Conservation (phyloP, 1,140 invertebrate genomes). For the Mesaphorura yosii region DNA sequence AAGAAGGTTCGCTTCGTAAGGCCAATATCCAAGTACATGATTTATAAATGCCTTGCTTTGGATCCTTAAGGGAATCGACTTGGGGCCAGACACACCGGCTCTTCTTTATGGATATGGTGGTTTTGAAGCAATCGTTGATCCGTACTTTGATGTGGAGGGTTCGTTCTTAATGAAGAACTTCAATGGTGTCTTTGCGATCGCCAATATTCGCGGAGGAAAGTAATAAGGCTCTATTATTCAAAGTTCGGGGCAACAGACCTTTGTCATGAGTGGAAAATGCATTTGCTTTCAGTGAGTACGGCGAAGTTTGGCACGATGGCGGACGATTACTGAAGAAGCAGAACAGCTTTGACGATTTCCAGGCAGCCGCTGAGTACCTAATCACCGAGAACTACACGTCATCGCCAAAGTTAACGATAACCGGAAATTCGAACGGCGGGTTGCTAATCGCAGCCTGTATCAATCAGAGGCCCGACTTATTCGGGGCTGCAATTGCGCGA, state of each 20-base stretch:
- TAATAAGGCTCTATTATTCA: constrained; percentile 44
- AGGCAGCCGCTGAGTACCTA: constrained; percentile 80
- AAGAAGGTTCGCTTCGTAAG: constrained; percentile 50
- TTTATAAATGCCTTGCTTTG: not conserved
- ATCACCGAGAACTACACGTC: constrained; percentile 68
- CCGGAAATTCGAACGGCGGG: constrained; percentile 46
- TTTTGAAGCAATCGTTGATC: constrained; percentile 82
- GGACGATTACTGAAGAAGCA: constrained; percentile 87
- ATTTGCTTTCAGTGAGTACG: constrained; percentile 65
- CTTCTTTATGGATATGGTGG: constrained; percentile 95
- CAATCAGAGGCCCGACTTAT: constrained; percentile 91
- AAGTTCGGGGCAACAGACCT: not conserved
- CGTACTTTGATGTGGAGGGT: constrained; percentile 65
- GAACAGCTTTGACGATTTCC: constrained; percentile 95
- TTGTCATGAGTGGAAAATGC: constrained; percentile 3
- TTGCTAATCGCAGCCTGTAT: constrained; percentile 71
- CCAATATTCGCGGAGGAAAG: constrained; percentile 96
- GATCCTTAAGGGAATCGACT: not conserved
- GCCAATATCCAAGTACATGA: no score
- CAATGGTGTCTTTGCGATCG: constrained; percentile 73
- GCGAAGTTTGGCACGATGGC: constrained; percentile 89
- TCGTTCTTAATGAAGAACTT: constrained; percentile 84
- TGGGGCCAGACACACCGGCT: constrained; percentile 53
- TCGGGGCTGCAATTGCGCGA: constrained; percentile 76
- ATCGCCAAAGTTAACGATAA: constrained; percentile 61